Evolutionary conservation across 30 jellyfish, hydroid and myxozoan genomes (phyloP).

Genomic region (Aurelia sp.): DNA sequence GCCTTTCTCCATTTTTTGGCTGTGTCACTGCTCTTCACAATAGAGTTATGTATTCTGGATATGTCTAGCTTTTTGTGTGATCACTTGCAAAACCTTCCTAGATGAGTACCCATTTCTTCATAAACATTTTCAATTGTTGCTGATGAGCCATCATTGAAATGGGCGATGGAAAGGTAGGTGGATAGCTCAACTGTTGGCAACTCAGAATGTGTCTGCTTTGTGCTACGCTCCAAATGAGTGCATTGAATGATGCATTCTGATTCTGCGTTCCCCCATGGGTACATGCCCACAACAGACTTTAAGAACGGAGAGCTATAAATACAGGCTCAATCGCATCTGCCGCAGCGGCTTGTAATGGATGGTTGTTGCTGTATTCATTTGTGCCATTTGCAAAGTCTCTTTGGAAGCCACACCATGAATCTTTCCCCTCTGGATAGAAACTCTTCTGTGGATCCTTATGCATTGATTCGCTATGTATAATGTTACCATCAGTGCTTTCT

Average conservation of each 20-base stretch:
- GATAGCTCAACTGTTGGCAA: constrained; percentile 5
- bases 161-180: constrained; percentile 11
- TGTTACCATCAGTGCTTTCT: constrained; percentile 1
- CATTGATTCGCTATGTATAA: neutral
- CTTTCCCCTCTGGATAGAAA: constrained; percentile 9
- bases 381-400: neutral
- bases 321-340: neutral
- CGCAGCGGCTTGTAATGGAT: neutral
- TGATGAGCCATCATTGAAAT: constrained; percentile 22
- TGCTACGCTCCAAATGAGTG: neutral
- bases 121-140: no score
- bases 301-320: neutral
- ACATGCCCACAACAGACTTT: constrained; percentile 9
- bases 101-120: neutral
- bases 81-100: neutral
- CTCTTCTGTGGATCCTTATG: neutral
- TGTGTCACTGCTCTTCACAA: neutral
- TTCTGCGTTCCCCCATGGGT: constrained; percentile 30
- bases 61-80: neutral
- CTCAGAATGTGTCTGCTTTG: constrained; percentile 13
- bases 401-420: no score
- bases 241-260: constrained; percentile 41
- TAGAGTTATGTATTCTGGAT: neutral
- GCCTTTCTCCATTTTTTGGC: no score
- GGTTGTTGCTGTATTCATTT: neutral